A percentile compares a stretch with the other conserved stretches of the same genome.
These are phyloP conservation scores for Catostomus latipinnis DNA, from an alignment of 2,797 vertebrate genomes.

Conservation along the genomic window DNA sequence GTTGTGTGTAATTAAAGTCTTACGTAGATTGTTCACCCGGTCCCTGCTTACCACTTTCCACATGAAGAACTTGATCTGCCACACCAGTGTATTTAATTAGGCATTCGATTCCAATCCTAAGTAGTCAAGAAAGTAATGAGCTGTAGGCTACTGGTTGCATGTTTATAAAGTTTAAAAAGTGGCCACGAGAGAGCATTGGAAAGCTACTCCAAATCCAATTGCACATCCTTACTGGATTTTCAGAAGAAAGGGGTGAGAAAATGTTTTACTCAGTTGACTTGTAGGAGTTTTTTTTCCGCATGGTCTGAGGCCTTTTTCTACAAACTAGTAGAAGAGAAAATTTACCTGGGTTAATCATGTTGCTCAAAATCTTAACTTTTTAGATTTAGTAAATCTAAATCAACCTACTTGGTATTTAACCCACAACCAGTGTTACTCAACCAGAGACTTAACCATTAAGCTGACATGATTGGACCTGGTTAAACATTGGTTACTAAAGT, in stretches of 20 bases:
- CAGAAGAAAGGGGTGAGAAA: neutral
- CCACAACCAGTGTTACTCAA: neutral
- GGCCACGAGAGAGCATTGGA: constrained; percentile 15
- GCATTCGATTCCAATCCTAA: neutral
- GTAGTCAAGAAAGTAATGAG: neutral
- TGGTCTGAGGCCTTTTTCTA: neutral
- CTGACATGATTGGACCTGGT: neutral
- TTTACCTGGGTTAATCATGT: too few relatives aligned
- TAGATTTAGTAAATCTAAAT: neutral
- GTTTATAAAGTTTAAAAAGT: neutral
- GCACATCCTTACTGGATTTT: neutral
- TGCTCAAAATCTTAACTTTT: neutral
- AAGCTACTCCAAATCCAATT: neutral
- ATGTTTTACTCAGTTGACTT: neutral
- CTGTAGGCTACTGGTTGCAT: neutral
- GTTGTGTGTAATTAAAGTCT: too few relatives aligned
- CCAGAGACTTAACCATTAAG: neutral
- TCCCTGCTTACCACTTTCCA: too few relatives aligned
- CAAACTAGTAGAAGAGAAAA: too few relatives aligned
- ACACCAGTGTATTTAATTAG: too few relatives aligned
- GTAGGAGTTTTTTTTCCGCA: neutral
- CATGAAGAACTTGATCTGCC: too few relatives aligned
- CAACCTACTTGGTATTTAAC: neutral
- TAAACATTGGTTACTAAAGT: neutral
- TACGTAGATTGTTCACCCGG: too few relatives aligned